phyloP scores from a whole-genome alignment of 2,888 invertebrate genomes.

The Diplazon laetatorius region DNA sequence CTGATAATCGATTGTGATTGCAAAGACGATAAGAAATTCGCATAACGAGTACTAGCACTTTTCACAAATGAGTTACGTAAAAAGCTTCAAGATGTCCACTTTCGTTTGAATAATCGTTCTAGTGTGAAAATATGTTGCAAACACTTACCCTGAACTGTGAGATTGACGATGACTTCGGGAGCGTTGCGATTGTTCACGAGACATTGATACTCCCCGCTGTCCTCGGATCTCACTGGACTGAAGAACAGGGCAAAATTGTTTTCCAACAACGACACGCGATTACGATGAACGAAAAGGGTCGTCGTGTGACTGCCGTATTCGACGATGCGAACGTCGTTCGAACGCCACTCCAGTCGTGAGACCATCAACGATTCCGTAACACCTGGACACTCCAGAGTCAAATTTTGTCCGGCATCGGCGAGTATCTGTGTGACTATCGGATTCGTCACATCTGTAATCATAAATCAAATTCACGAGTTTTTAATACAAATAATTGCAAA shows the following conservation, averaged over 20 bases:
- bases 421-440: slow-evolving; percentile 85
- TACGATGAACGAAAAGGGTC: slow-evolving; percentile 83
- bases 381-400: slow-evolving; percentile 87
- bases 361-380: slow-evolving; percentile 87
- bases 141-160: slow-evolving; percentile 87
- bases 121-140: no score
- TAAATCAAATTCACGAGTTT: slow-evolving; percentile 30
- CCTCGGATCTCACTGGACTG: slow-evolving; percentile 86
- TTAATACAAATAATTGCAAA: no score
- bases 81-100: no score
- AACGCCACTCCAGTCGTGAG: slow-evolving; percentile 86
- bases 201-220: slow-evolving; percentile 88
- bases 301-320: slow-evolving; percentile 84
- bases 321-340: slow-evolving; percentile 83
- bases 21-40: no score
- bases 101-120: no score
- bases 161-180: slow-evolving; percentile 86
- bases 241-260: slow-evolving; percentile 86
- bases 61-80: no score
- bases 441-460: slow-evolving; percentile 85
- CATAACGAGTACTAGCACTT: no score
- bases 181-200: slow-evolving; percentile 87
- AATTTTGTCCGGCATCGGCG: slow-evolving; percentile 87
- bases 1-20: no score
- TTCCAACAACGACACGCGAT: slow-evolving; percentile 85